Evolutionary conservation across 1,140 invertebrate species (phyloP).

Genomic region (Agraylea sexmaculata): DNA sequence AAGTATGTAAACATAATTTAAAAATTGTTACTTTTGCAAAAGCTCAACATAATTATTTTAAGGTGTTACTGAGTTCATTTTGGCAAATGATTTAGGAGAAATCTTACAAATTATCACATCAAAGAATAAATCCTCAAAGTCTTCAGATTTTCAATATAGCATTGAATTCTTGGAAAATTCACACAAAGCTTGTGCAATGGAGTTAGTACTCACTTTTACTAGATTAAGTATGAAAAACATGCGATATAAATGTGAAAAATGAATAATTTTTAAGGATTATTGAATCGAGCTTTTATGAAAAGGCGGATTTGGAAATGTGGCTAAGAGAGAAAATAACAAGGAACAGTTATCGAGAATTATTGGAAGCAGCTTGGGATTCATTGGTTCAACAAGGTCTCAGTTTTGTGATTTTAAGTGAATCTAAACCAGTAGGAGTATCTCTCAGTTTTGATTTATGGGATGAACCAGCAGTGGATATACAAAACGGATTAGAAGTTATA

Average conservation of each 20-base stretch:
- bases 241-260: constrained; percentile 8
- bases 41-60: constrained; percentile 22
- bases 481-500: constrained; percentile 53
- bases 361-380: constrained; percentile 52
- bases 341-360: constrained; percentile 53
- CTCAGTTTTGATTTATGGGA: constrained; percentile 69
- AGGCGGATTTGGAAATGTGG: constrained; percentile 72
- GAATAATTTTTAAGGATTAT: constrained; percentile 51
- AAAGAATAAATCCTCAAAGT: constrained; percentile 33
- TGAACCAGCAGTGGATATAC: constrained; percentile 58
- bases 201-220: too few relatives aligned
- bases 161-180: too few relatives aligned
- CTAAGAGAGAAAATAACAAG: constrained; percentile 49
- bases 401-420: constrained; percentile 46
- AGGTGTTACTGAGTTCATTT: constrained; percentile 70
- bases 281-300: constrained; percentile 68
- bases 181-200: too few relatives aligned
- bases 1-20: constrained; percentile 38
- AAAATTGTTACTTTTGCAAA: too few relatives aligned
- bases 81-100: constrained; percentile 53
- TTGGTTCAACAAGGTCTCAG: constrained; percentile 57
- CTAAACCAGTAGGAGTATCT: constrained; percentile 47
- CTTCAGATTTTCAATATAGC: too few relatives aligned
- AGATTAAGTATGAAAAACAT: constrained; percentile 5
- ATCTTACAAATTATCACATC: constrained; percentile 50